These are phyloP conservation scores for Eupithecia tripunctaria DNA, from an alignment of 2,888 invertebrate genomes.

Conservation along the genomic window DNA sequence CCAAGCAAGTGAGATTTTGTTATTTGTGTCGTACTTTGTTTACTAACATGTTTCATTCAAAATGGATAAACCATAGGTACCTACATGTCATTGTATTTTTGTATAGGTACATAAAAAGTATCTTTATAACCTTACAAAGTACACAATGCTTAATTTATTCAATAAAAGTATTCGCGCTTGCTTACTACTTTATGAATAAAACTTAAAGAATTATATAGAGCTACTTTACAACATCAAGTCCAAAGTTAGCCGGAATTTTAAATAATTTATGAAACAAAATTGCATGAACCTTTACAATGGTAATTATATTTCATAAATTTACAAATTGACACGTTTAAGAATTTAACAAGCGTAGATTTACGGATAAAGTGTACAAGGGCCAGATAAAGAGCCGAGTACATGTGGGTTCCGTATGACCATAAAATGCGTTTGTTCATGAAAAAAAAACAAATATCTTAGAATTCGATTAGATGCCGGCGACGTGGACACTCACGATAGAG, in stretches of 20 bases:
- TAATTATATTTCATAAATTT: slow-evolving; percentile 45
- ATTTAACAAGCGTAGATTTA: slow-evolving; percentile 45
- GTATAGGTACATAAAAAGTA: no score
- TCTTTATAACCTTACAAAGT: no score
- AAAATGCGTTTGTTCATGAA: neutral
- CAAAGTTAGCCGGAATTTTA: slow-evolving; percentile 13
- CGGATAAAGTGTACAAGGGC: slow-evolving; percentile 19
- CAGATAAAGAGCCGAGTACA: slow-evolving; percentile 5
- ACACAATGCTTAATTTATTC: no score
- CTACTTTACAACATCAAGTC: no score
- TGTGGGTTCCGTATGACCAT: slow-evolving; percentile 14
- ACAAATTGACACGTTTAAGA: slow-evolving; percentile 61
- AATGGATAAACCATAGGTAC: no score
- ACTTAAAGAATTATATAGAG: no score
- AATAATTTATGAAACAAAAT: slow-evolving; percentile 21
- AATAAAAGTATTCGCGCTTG: no score
- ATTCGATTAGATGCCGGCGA: neutral
- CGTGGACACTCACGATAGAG: no score
- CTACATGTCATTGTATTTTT: no score
- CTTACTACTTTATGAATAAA: neutral
- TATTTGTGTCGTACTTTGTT: no score
- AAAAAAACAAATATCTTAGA: neutral
- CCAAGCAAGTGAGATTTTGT: no score
- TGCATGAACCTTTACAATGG: slow-evolving; percentile 30
- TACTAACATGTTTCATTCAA: no score